Evolutionary conservation across 2,113 vertebrate genomes (phyloP), one percentile per base, ranked within the genome.

Genomic region (Aptenodytes patagonicus): DNA sequence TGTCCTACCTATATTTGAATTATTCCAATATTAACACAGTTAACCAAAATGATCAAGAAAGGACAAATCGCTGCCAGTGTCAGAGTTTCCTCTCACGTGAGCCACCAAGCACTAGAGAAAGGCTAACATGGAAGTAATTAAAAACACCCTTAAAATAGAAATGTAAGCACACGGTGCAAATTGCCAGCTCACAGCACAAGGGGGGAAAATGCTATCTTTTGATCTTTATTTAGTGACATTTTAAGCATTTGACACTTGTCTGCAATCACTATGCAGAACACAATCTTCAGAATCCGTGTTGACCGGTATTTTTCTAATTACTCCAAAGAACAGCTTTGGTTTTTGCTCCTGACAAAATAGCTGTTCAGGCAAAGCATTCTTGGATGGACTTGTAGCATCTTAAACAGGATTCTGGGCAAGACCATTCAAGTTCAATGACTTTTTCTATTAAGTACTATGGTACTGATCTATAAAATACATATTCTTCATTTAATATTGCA

Each of bases 71-170:
- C 66, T 95, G 91, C 89, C 93, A 12, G 24, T 44, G 28, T 68
- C 92, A 91, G 87, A 55, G 62, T 51, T 93, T 96, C 93, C 93
- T 93, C 83, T 94, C 94, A 85, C 0, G 2, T 77, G 71, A 91
- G 68, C 72, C 73, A 40, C 62, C 29, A 73, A 90, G 65, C 38
- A 49, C 44, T 26, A n/a, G 42, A 80, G 51, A 87, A 93, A 96
- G 6, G 36, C 40, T 68, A 95, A 86, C 42, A 64, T 81, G 93
- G 96, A 96, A 96, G 89, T 88, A 93, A 97, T 96, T 96, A 81
- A 95, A 91, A 94, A 73, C 82, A 94, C 68, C n/a, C 87, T 60
- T 57, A 94, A 94, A 96, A 94, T 47, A 94, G 87, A 83, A 86
- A 57, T 1, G 4, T 20, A 86, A 83, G 78, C 51, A 66, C 1